Evolutionary conservation across 2,888 invertebrate species (phyloP).

Genomic region (Dichetophora obliterata): DNA sequence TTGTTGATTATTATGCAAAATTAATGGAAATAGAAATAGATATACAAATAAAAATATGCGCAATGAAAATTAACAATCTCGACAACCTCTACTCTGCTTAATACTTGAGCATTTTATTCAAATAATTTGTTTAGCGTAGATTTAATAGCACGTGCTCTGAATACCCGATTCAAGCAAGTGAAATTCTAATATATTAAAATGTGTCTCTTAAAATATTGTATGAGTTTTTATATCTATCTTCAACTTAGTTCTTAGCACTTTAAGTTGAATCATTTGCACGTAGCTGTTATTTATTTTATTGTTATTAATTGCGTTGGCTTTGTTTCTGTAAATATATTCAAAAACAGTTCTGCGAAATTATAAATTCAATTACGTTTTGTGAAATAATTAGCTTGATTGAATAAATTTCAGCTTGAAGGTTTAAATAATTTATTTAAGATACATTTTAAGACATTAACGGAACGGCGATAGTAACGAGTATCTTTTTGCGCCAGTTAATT

Average conservation of each 20-base stretch:
- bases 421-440: no score
- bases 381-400: background rate
- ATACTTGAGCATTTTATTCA: background rate
- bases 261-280: conserved; percentile 4
- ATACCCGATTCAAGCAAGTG: background rate
- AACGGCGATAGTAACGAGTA: no score
- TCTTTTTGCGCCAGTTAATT: no score
- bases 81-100: background rate
- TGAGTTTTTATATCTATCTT: background rate
- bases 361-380: background rate
- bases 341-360: background rate
- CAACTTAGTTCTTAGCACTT: background rate
- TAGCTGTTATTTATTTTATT: conserved; percentile 23
- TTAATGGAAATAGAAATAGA: background rate
- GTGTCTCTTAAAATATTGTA: background rate
- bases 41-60: background rate
- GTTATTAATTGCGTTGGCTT: background rate
- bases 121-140: background rate
- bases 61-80: background rate
- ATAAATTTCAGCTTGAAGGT: background rate
- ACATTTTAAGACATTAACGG: no score
- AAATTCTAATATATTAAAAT: background rate
- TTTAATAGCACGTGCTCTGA: background rate
- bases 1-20: background rate
- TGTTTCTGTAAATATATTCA: background rate